phyloP scores from a whole-genome alignment of 2,797 vertebrate species.

The Cercopithecus diana region DNA sequence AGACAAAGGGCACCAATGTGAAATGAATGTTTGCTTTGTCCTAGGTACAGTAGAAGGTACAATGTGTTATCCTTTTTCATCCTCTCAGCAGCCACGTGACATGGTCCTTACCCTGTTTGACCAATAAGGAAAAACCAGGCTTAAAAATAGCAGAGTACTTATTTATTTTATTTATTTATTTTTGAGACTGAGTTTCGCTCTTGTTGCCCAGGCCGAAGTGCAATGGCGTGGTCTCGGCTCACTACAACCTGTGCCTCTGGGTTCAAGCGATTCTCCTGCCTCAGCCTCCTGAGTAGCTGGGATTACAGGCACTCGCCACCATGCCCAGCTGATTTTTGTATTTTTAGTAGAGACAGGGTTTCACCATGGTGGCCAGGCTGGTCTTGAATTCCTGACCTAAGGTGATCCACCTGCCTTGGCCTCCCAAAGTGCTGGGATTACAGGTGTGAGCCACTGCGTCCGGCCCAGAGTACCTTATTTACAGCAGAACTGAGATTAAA shows the following conservation, averaged over 20 bases:
- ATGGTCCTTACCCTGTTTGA: neutral
- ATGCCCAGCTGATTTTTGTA: neutral
- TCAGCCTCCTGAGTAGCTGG: neutral
- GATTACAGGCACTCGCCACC: too few species aligned
- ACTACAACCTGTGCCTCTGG: neutral
- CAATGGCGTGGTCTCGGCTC: neutral
- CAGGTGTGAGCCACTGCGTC: neutral
- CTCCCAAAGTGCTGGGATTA: neutral
- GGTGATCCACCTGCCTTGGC: neutral
- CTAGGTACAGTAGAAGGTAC: neutral
- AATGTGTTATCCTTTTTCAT: neutral
- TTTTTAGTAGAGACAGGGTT: neutral
- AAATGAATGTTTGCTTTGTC: neutral
- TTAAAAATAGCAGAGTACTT: neutral
- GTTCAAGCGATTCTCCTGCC: neutral
- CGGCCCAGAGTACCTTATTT: neutral
- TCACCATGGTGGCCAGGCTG: neutral
- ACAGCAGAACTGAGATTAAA: neutral
- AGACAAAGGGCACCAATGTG: neutral
- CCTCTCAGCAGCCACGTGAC: neutral
- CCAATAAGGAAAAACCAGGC: neutral
- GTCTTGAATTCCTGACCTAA: neutral
- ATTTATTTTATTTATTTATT: neutral
- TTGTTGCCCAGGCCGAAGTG: neutral
- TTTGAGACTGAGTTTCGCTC: neutral